phyloP scores from a whole-genome alignment of 2,888 invertebrate genomes.

The Oscheius sp. region DNA sequence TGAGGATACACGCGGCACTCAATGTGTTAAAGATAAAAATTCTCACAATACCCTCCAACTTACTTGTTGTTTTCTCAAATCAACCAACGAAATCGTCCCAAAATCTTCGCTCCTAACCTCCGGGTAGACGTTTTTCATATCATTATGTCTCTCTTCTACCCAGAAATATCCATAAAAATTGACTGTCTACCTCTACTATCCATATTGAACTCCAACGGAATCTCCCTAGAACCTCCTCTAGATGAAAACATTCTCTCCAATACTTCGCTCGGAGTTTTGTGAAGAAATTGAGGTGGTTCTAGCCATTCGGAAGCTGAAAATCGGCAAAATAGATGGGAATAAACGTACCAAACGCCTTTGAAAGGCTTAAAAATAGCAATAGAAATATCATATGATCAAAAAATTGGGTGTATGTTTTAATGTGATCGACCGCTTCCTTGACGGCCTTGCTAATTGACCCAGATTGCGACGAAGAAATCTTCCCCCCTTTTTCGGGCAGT shows the following conservation, averaged over 20 bases:
- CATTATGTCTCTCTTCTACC: not conserved
- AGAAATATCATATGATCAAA: too few species aligned
- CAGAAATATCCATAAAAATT: not conserved
- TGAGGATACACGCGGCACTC: too few species aligned
- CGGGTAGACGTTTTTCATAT: conserved; percentile 6
- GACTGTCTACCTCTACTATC: conserved; percentile 13
- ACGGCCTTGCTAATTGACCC: conserved; percentile 26
- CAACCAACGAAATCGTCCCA: conserved; percentile 2
- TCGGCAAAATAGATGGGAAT: not conserved
- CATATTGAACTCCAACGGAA: not conserved
- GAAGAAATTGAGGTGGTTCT: conserved; percentile 3
- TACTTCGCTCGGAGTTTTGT: not conserved
- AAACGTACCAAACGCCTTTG: not conserved
- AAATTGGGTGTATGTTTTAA: not conserved
- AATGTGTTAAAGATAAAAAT: too few species aligned
- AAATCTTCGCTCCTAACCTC: not conserved
- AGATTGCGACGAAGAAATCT: conserved; percentile 7
- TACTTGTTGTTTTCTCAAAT: not conserved
- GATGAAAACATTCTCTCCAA: conserved; percentile 1
- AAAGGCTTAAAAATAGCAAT: not conserved
- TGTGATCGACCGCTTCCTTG: not conserved
- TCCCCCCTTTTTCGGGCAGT: conserved; percentile 7
- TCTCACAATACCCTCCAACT: too few species aligned
- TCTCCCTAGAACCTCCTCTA: not conserved
- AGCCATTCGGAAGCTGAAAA: not conserved